These are phyloP conservation scores for Pristionchus fissidentatus DNA, from an alignment of 2,888 invertebrate genomes.

Conservation along the genomic window DNA sequence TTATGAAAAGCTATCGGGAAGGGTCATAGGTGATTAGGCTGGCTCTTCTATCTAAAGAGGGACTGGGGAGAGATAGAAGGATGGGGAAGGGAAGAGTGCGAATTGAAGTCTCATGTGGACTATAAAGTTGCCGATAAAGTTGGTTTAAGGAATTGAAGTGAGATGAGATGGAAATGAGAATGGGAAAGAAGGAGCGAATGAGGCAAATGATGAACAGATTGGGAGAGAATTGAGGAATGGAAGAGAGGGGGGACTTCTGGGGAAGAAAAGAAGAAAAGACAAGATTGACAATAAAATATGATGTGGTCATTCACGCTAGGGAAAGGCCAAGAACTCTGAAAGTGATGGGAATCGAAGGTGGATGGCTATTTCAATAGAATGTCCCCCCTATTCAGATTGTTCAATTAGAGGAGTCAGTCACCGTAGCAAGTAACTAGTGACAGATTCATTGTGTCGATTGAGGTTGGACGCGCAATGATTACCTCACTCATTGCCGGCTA, in stretches of 20 bases:
- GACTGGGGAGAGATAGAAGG: neutral
- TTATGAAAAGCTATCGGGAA: slow-evolving; percentile 9
- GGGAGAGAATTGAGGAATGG: slow-evolving; percentile 2
- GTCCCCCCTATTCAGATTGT: slow-evolving; percentile 20
- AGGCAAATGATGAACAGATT: neutral
- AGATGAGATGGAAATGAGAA: neutral
- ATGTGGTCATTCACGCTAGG: slow-evolving; percentile 10
- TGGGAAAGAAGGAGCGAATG: neutral
- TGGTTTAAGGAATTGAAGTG: slow-evolving; percentile 35
- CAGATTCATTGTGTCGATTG: slow-evolving; percentile 34
- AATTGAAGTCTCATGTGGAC: slow-evolving; percentile 46
- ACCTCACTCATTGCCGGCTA: neutral
- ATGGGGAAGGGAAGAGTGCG: neutral
- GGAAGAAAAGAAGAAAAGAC: neutral
- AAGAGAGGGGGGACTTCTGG: neutral
- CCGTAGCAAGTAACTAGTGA: slow-evolving; percentile 2
- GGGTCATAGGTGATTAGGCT: neutral
- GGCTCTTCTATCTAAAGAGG: neutral
- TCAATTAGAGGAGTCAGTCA: slow-evolving; percentile 34
- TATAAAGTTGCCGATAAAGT: slow-evolving; percentile 43
- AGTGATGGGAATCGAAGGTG: neutral
- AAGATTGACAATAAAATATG: slow-evolving; percentile 22
- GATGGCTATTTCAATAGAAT: slow-evolving; percentile 6
- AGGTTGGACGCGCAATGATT: neutral
- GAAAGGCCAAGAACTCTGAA: slow-evolving; percentile 42